Percentiles rank a stretch among this genome's conserved stretches.
phyloP scores from a whole-genome alignment of 2,888 invertebrate genomes.

The Mimas tiliae region DNA sequence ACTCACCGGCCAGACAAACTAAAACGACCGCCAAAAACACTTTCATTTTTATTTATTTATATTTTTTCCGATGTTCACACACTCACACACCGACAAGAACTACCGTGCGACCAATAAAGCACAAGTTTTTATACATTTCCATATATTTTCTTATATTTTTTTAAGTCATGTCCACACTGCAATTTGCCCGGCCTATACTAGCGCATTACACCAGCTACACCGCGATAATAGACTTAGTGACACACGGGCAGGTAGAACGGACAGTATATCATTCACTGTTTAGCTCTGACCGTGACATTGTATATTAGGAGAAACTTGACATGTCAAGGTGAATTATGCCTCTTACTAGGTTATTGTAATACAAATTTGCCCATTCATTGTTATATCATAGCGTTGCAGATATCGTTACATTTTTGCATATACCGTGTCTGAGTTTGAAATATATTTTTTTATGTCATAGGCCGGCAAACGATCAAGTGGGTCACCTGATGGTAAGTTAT shows the following conservation, averaged over 20 bases:
- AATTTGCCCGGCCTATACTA: constrained; percentile 44
- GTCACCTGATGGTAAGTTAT: too few relatives aligned
- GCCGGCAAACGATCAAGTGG: too few relatives aligned
- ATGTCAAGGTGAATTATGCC: constrained; percentile 6
- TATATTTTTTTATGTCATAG: too few relatives aligned
- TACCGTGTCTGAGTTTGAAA: too few relatives aligned
- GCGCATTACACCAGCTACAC: constrained; percentile 41
- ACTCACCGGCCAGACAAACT: constrained; percentile 58
- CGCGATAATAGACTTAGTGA: constrained; percentile 52
- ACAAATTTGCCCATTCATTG: background rate
- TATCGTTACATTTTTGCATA: background rate
- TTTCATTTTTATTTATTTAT: constrained; percentile 47
- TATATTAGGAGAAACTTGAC: background rate
- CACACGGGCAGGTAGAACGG: constrained; percentile 39
- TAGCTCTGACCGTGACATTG: background rate
- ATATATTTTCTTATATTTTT: constrained; percentile 43
- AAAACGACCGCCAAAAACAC: constrained; percentile 51
- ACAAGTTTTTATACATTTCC: constrained; percentile 66
- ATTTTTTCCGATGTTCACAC: constrained; percentile 42
- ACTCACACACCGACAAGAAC: constrained; percentile 50
- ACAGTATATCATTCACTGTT: constrained; percentile 28
- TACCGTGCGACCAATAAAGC: constrained; percentile 45
- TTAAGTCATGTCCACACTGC: constrained; percentile 42
- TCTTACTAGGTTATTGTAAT: background rate
- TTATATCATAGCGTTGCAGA: background rate